A percentile compares a stretch with the other conserved stretches of the same genome.
Evolutionary conservation across 2,113 vertebrate genomes (phyloP).

Genomic region (Sturnus vulgaris): DNA sequence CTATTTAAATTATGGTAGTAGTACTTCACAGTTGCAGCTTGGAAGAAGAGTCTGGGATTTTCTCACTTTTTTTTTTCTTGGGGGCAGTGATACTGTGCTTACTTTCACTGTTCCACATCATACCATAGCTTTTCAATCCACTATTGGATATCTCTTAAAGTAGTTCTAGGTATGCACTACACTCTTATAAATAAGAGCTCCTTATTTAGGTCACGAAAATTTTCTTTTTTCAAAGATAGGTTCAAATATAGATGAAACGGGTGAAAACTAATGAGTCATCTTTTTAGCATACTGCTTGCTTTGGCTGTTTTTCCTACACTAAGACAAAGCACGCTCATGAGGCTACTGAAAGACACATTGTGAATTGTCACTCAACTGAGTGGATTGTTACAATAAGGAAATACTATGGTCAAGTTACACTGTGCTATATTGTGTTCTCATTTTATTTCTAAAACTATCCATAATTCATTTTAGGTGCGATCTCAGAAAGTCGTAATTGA

Average conservation of each 20-base stretch:
- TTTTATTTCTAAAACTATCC: background rate
- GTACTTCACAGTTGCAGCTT: background rate
- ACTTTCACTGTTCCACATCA: background rate
- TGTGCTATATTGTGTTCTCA: background rate
- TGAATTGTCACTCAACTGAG: background rate
- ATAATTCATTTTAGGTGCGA: slow-evolving; percentile 78
- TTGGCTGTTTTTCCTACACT: background rate
- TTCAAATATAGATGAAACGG: background rate
- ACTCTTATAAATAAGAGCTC: background rate
- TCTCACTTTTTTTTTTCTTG: background rate
- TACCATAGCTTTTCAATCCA: background rate
- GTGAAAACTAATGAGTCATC: background rate
- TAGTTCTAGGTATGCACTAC: background rate
- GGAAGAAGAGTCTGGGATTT: background rate
- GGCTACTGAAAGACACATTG: background rate
- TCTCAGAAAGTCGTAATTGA: slow-evolving; percentile 75
- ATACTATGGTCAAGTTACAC: background rate
- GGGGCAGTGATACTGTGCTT: background rate
- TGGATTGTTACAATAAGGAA: background rate
- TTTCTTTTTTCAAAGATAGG: background rate
- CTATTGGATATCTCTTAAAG: background rate
- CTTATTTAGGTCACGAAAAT: background rate
- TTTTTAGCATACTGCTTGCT: background rate
- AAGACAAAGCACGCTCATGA: background rate
- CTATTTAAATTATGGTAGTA: background rate